Evolutionary conservation across 2,888 invertebrate genomes (phyloP).

Genomic region (Diogma glabrata): DNA sequence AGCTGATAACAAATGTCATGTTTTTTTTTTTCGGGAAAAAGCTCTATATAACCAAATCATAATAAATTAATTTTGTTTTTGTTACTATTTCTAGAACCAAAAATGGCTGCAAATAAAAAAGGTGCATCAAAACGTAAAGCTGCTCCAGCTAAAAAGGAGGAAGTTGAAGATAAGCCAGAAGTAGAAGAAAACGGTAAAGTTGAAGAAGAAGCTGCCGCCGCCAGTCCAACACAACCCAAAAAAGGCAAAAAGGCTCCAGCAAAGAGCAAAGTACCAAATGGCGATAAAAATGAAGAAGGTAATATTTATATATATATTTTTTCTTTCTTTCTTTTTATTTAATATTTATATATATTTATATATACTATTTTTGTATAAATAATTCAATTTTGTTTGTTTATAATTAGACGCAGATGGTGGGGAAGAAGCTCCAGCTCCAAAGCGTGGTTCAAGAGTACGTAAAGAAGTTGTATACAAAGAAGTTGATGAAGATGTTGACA

Average conservation of each 20-base stretch:
- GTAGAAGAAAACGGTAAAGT: slow-evolving; percentile 2
- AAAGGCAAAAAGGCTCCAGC: neutral
- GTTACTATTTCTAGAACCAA: neutral
- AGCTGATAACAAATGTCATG: too few relatives aligned
- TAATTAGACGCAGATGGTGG: neutral
- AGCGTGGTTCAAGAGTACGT: neutral
- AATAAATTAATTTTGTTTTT: too few relatives aligned
- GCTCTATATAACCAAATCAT: too few relatives aligned
- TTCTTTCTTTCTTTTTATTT: too few relatives aligned
- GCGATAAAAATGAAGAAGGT: neutral
- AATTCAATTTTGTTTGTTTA: too few relatives aligned
- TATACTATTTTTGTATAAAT: too few relatives aligned
- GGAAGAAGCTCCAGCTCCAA: neutral
- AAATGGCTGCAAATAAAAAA: neutral
- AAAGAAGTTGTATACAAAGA: slow-evolving; percentile 4
- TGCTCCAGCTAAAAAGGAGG: neutral
- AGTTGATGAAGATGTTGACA: slow-evolving; percentile 5
- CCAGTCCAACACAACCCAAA: neutral
- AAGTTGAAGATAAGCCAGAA: too few relatives aligned
- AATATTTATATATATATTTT: too few relatives aligned
- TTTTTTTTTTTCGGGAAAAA: too few relatives aligned
- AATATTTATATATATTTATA: too few relatives aligned
- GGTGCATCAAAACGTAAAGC: slow-evolving; percentile 1
- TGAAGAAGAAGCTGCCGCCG: neutral
- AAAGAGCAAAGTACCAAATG: neutral